Evolutionary conservation across 2,888 invertebrate species (phyloP), one percentile per base, ranked within the genome.

Genomic region (Tineola bisselliella): DNA sequence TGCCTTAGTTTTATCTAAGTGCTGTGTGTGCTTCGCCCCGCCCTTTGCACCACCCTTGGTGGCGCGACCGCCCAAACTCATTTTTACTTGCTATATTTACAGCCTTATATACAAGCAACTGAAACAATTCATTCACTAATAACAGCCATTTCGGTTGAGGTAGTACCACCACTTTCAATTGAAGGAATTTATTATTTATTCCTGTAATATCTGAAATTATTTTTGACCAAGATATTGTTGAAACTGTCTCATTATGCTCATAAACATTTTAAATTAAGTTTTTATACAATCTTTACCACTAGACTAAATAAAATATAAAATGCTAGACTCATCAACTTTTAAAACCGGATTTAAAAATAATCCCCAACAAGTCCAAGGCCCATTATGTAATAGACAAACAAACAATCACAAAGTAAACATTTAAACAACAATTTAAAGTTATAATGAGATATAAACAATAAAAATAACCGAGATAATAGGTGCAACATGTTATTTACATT

Each of bases 71-170:
- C 89, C 89, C 88, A 90, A 89, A 89, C 91, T 91, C 91, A 91
- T 91, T 80, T 88, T 91, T 90, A 91, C 70, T 73, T 76, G 78
- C 81, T 84, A 79, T 92, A 92, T 92, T 88, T 92, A 92, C 92
- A 93, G 89, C 89, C 88, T 89, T 93, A 93, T 93, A 89, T 93
- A 93, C 92, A 92, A 89, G 87, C 81, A 88, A 86, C 86, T 90
- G 90, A 78, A 89, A 81, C 89, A 89, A 80, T 68, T 25, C n/a
- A 25, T 25, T 25, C 6, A 25, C 6, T 25, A 25, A 25, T 25
- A 2, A 68, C 15, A 48, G n/a, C n/a, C n/a, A n/a, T n/a, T n/a
- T n/a, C n/a, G n/a, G n/a, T n/a, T n/a, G n/a, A n/a, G n/a, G n/a
- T n/a, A n/a, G n/a, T n/a, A n/a, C 25, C 25, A 25, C 25, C 25